phyloP scores from a whole-genome alignment of 2,113 vertebrate species.

The Cricetomys ansorgei region DNA sequence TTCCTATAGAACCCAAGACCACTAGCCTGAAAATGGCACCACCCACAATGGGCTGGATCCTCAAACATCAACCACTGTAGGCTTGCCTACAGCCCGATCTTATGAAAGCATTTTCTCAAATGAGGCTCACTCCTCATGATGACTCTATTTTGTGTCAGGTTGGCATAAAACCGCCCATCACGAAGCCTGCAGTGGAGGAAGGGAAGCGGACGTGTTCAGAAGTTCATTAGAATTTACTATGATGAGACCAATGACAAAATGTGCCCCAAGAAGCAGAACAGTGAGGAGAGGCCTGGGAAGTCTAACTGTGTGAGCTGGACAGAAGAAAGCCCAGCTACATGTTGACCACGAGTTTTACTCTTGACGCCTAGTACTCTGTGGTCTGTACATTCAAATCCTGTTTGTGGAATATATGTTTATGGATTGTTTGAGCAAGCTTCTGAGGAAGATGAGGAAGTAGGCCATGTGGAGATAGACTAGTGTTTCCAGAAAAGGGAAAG shows the following conservation, averaged over 20 bases:
- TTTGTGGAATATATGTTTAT: neutral
- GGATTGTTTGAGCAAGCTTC: neutral
- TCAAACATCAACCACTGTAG: neutral
- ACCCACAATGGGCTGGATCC: neutral
- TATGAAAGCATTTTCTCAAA: neutral
- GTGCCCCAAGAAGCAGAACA: neutral
- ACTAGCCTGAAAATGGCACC: neutral
- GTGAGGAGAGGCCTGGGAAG: neutral
- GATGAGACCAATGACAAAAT: neutral
- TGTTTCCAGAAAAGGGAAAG: neutral
- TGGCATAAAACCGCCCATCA: neutral
- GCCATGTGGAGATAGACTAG: neutral
- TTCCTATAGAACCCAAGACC: neutral
- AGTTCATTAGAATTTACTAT: neutral
- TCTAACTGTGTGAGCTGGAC: neutral
- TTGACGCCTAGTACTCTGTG: neutral
- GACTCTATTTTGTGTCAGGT: neutral
- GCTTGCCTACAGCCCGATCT: neutral
- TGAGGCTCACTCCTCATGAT: neutral
- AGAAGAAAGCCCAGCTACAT: neutral
- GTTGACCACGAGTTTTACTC: neutral
- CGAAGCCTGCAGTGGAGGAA: neutral
- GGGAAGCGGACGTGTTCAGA: neutral
- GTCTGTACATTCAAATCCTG: neutral
- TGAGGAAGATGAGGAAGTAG: neutral